phyloP scores from a whole-genome alignment of 2,888 invertebrate genomes.

The Hypselothyrea guttata region DNA sequence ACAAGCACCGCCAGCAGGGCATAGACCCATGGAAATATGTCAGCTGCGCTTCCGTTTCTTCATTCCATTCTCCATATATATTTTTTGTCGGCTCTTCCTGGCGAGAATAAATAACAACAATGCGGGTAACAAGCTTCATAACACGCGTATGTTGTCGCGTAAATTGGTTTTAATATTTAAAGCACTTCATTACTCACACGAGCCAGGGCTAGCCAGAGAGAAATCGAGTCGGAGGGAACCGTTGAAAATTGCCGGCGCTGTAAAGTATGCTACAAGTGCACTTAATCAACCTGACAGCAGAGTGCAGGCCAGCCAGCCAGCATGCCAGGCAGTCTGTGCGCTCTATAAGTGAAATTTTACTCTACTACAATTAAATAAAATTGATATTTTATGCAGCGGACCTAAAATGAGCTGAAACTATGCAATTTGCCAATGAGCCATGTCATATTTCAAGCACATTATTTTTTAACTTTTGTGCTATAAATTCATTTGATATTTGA shows the following conservation, averaged over 20 bases:
- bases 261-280: slow-evolving; percentile 28
- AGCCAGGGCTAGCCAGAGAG: background rate
- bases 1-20: slow-evolving; percentile 21
- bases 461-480: too few relatives aligned
- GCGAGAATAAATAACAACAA: slow-evolving; percentile 44
- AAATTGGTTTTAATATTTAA: slow-evolving; percentile 77
- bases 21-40: slow-evolving; percentile 62
- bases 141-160: slow-evolving; percentile 74
- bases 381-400: slow-evolving; percentile 4
- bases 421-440: too few relatives aligned
- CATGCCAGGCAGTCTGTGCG: background rate
- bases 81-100: background rate
- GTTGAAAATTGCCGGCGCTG: slow-evolving; percentile 12
- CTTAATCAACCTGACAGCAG: slow-evolving; percentile 29
- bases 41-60: slow-evolving; percentile 61
- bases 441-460: too few relatives aligned
- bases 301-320: too few relatives aligned
- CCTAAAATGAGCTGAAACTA: background rate
- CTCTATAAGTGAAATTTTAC: background rate
- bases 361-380: slow-evolving; percentile 42
- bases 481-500: too few relatives aligned
- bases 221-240: background rate
- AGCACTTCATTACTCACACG: slow-evolving; percentile 67
- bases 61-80: background rate
- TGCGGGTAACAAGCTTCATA: slow-evolving; percentile 68